Percentiles rank a stretch among this genome's conserved stretches.
Conservation (phyloP, 2,888 invertebrate species). For the Zeuzera pyrina region DNA sequence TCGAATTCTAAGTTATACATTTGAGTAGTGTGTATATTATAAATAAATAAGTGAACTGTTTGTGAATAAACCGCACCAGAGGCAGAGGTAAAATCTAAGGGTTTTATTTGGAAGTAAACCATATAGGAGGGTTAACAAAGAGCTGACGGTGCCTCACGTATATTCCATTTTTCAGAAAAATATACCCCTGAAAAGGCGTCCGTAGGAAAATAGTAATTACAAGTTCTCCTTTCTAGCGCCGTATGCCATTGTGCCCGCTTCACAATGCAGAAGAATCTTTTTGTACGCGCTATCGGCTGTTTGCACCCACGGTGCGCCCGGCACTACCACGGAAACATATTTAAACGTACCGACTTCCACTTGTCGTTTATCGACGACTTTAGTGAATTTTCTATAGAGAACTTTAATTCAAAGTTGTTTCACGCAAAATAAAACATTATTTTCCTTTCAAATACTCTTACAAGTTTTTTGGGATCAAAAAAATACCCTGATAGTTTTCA, state of each 20-base stretch:
- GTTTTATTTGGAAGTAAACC: slow-evolving; percentile 13
- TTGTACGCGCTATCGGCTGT: slow-evolving; percentile 65
- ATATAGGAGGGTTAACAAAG: slow-evolving; percentile 45
- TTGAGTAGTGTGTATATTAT: too few relatives aligned
- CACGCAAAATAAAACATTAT: too few relatives aligned
- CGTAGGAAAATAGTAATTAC: slow-evolving; percentile 71
- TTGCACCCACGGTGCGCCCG: slow-evolving; percentile 54
- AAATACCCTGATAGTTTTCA: too few relatives aligned
- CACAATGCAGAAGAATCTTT: slow-evolving; percentile 69
- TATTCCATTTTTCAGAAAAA: slow-evolving; percentile 62
- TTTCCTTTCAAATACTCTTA: too few relatives aligned
- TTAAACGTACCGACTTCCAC: slow-evolving; percentile 28
- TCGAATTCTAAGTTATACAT: too few relatives aligned
- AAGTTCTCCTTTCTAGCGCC: slow-evolving; percentile 52
- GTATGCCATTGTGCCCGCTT: slow-evolving; percentile 48
- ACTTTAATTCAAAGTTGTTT: too few relatives aligned
- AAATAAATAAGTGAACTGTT: too few relatives aligned
- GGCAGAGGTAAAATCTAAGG: not conserved
- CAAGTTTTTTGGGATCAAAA: too few relatives aligned
- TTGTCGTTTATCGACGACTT: not conserved
- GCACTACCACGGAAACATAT: slow-evolving; percentile 28
- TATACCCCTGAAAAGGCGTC: slow-evolving; percentile 57
- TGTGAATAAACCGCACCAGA: too few relatives aligned
- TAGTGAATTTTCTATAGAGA: not conserved
- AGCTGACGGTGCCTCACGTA: slow-evolving; percentile 26